phyloP scores from a whole-genome alignment of 2,888 invertebrate species.

The Cryptocheilus praepositus region DNA sequence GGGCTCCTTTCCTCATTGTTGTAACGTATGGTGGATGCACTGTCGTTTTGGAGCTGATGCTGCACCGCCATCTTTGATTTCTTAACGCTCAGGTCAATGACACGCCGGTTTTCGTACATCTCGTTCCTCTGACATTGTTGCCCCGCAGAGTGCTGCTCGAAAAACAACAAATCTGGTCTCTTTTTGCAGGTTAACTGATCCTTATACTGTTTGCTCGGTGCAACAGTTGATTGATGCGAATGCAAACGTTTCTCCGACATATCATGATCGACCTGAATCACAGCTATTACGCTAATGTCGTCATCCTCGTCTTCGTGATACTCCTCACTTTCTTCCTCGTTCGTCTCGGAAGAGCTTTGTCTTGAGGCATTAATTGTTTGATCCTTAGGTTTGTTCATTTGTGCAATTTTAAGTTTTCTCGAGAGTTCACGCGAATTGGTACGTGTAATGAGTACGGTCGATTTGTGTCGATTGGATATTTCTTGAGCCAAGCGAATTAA shows the following conservation, averaged over 20 bases:
- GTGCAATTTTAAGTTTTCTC: no score
- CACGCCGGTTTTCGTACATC: conserved; percentile 4
- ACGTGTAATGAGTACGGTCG: no score
- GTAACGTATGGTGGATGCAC: background rate
- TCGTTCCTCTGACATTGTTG: background rate
- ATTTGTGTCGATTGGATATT: no score
- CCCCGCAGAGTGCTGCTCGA: background rate
- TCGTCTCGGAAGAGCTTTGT: background rate
- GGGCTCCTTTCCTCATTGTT: conserved; percentile 1
- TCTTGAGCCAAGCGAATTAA: no score
- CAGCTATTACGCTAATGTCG: conserved; percentile 34
- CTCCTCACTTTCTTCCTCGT: conserved; percentile 14
- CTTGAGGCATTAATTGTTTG: no score
- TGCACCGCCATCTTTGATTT: conserved; percentile 57
- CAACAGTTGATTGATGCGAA: background rate
- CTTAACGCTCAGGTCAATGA: conserved; percentile 54
- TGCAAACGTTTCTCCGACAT: background rate
- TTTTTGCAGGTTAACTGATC: no score
- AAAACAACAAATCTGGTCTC: background rate
- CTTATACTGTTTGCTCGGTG: no score
- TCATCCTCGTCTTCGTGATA: conserved; percentile 6
- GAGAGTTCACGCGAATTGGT: no score
- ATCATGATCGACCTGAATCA: conserved; percentile 22
- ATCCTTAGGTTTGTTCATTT: no score
- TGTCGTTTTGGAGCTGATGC: conserved; percentile 41